Evolutionary conservation across 2,888 invertebrate genomes (phyloP), one percentile per base, ranked within the genome.

Genomic region (Eupeodes luniger): DNA sequence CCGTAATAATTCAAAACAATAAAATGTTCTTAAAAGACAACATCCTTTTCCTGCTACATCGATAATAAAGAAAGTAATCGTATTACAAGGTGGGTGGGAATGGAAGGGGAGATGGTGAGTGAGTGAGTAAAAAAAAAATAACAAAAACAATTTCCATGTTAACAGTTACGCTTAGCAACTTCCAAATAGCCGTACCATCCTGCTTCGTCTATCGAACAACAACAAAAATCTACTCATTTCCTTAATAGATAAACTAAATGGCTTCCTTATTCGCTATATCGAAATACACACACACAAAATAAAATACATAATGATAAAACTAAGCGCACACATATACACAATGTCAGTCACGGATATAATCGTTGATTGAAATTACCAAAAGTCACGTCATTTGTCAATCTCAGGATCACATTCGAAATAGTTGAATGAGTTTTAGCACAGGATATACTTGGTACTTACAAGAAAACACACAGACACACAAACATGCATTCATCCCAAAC

Each of bases 351-450:
- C 80, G 53, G 81, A 74, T 70, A 53, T 81, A 81, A 88, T 85
- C 81, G 69, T 81, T 79, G 85, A 85, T 85, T 85, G 89, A 89
- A 89, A 89, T 89, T 78, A 85, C 81, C 72, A 82, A 76, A 85
- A 89, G 89, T 89, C 89, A 89, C 89, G 89, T 85, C 89, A 89
- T 89, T 89, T 89, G 89, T 89, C 89, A 89, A 89, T 89, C 85
- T 85, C 78, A 89, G 89, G 49, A 66, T 62, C 75, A 83, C 83
- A 86, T 80, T 84, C 72, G 84, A 80, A 67, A 84, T 84, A 80
- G 87, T 87, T 80, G 87, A 80, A 80, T 84, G 79, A 78, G 70
- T 64, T 72, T 75, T 4, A 47, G 36, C n/a, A 59, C 34, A 75
- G 85, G 77, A 81, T 76, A 81, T 57, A 34, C 61, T 27, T 4